phyloP scores from a whole-genome alignment of 1,140 invertebrate genomes.

The Gonioctena quinquepunctata region DNA sequence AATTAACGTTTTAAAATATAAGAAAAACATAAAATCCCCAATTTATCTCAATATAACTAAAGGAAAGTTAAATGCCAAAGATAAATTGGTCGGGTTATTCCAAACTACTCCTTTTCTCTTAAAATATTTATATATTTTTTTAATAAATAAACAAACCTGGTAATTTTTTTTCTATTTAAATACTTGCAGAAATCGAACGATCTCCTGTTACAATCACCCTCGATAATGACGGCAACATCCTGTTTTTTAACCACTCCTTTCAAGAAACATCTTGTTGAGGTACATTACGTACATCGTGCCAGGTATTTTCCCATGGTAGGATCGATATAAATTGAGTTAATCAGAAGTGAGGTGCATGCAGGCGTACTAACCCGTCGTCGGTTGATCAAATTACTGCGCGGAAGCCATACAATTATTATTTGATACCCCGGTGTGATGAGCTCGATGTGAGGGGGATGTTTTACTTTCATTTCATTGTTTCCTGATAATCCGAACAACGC shows the following conservation, averaged over 20 bases:
- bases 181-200: too few relatives aligned
- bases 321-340: slow-evolving; percentile 33
- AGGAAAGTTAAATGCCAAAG: too few relatives aligned
- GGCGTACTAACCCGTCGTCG: slow-evolving; percentile 7
- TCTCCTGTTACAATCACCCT: too few relatives aligned
- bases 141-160: too few relatives aligned
- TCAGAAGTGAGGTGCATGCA: slow-evolving; percentile 26
- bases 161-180: too few relatives aligned
- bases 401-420: slow-evolving; percentile 25
- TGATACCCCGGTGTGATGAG: slow-evolving; percentile 14
- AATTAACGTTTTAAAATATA: too few relatives aligned
- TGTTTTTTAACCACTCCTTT: too few relatives aligned
- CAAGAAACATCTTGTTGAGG: not conserved
- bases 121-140: too few relatives aligned
- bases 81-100: too few relatives aligned
- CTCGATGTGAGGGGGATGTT: slow-evolving; percentile 6
- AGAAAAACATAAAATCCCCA: too few relatives aligned
- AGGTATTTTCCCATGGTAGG: slow-evolving; percentile 9
- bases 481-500: slow-evolving; percentile 7
- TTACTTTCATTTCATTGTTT: slow-evolving; percentile 10
- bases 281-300: not conserved
- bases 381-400: slow-evolving; percentile 20
- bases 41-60: too few relatives aligned
- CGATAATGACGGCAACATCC: not conserved
- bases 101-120: too few relatives aligned